phyloP scores from a whole-genome alignment of 2,888 invertebrate genomes.

The Drosophila mulleri region DNA sequence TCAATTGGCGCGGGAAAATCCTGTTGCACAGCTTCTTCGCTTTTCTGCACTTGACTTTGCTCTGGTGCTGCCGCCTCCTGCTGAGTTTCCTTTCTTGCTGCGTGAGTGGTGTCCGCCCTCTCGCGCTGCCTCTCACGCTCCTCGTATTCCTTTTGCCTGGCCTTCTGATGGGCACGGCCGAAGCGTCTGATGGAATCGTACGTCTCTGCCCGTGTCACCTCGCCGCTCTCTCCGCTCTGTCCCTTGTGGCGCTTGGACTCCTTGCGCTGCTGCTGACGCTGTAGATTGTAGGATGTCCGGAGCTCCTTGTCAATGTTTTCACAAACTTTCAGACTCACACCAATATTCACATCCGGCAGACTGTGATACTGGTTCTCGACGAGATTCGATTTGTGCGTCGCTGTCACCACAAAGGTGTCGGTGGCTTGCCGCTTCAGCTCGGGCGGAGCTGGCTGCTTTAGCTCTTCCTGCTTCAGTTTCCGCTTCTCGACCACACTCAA shows the following conservation, averaged over 20 bases:
- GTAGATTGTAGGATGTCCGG: constrained; percentile 85
- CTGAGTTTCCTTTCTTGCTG: constrained; percentile 42
- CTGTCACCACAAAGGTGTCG: constrained; percentile 53
- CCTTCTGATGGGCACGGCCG: constrained; percentile 83
- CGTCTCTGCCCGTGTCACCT: constrained; percentile 77
- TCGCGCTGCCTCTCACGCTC: constrained; percentile 58
- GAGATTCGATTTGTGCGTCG: constrained; percentile 79
- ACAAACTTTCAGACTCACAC: constrained; percentile 89
- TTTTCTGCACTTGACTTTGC: constrained; percentile 38
- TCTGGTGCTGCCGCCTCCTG: constrained; percentile 7
- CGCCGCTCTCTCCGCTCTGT: constrained; percentile 9
- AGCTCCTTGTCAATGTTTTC: constrained; percentile 90
- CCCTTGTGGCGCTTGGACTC: constrained; percentile 47
- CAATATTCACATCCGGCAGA: constrained; percentile 89
- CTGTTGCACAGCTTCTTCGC: constrained; percentile 28
- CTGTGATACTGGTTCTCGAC: constrained; percentile 90
- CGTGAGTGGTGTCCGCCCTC: constrained; percentile 46
- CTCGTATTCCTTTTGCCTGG: constrained; percentile 79
- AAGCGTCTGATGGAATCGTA: constrained; percentile 84
- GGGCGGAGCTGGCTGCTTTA: constrained; percentile 38
- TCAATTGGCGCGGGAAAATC: constrained; percentile 32
- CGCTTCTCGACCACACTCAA: constrained; percentile 85
- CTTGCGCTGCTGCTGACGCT: constrained; percentile 71
- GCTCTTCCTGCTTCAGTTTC: constrained; percentile 75
- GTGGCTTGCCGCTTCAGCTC: constrained; percentile 71